Evolutionary conservation across 2,113 vertebrate genomes (phyloP).

Genomic region (Marcusenius ussheri): DNA sequence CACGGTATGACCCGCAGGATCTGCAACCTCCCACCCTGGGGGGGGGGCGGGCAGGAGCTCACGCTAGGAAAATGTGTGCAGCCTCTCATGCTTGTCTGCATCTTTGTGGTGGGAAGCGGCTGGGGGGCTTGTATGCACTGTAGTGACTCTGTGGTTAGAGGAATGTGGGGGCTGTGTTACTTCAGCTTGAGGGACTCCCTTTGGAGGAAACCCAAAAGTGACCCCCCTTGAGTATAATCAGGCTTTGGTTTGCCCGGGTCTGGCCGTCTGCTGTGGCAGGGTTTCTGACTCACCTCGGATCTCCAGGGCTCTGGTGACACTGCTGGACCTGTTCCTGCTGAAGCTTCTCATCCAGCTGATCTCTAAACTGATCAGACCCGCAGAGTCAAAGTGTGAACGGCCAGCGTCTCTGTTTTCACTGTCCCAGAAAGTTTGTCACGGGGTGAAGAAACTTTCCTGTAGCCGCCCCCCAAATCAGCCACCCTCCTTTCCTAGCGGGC

Average conservation of each 20-base stretch:
- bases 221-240: not conserved
- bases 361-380: not conserved
- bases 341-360: not conserved
- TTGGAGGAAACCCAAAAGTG: not conserved
- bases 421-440: not conserved
- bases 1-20: not conserved
- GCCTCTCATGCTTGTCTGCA: not conserved
- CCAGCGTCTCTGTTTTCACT: not conserved
- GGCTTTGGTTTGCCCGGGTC: not conserved
- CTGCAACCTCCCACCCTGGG: not conserved
- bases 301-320: not conserved
- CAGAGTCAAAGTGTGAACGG: not conserved
- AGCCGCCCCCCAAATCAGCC: not conserved
- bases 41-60: not conserved
- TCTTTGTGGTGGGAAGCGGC: not conserved
- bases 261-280: not conserved
- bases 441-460: not conserved
- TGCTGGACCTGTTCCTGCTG: not conserved
- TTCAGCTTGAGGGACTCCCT: not conserved
- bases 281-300: not conserved
- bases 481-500: not conserved
- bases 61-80: not conserved
- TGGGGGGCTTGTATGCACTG: not conserved
- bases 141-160: not conserved
- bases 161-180: slow-evolving; percentile 1